Evolutionary conservation across 2,113 vertebrate species (phyloP).

Genomic region (Pandion haliaetus): DNA sequence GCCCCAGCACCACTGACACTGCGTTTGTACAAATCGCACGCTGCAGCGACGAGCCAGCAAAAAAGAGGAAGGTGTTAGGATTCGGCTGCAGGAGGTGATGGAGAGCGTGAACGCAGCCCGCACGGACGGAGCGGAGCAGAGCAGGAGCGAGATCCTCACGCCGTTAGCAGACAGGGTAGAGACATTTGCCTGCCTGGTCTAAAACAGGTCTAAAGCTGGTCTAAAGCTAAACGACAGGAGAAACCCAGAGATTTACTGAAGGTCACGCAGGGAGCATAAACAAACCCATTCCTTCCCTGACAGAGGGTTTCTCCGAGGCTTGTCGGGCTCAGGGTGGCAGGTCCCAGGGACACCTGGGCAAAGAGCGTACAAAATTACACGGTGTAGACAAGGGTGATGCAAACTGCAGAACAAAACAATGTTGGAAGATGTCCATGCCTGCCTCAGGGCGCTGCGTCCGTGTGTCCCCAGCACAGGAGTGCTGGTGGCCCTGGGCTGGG

Average conservation of each 20-base stretch:
- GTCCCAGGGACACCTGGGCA: not conserved
- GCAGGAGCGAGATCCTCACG: not conserved
- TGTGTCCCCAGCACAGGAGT: not conserved
- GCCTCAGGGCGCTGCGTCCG: fast-evolving
- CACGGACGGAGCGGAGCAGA: fast-evolving
- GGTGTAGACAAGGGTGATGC: not conserved
- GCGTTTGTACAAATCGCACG: not conserved
- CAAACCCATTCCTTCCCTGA: not conserved
- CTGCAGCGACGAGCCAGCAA: not conserved
- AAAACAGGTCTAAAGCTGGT: not conserved
- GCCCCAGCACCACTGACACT: not conserved
- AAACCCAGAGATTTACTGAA: not conserved
- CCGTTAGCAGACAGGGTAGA: fast-evolving
- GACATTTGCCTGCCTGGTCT: not conserved
- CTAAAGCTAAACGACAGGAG: not conserved
- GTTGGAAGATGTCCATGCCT: not conserved
- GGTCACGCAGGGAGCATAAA: not conserved
- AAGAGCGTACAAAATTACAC: fast-evolving
- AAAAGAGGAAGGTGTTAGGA: not conserved
- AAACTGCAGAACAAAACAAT: not conserved
- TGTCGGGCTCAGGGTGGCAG: not conserved
- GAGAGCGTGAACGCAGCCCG: not conserved
- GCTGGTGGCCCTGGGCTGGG: not conserved
- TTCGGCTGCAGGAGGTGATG: not conserved
- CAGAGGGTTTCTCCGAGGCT: not conserved